These are phyloP conservation scores for Penaeus indicus DNA, from an alignment of 1,140 invertebrate species.

Conservation along the genomic window DNA sequence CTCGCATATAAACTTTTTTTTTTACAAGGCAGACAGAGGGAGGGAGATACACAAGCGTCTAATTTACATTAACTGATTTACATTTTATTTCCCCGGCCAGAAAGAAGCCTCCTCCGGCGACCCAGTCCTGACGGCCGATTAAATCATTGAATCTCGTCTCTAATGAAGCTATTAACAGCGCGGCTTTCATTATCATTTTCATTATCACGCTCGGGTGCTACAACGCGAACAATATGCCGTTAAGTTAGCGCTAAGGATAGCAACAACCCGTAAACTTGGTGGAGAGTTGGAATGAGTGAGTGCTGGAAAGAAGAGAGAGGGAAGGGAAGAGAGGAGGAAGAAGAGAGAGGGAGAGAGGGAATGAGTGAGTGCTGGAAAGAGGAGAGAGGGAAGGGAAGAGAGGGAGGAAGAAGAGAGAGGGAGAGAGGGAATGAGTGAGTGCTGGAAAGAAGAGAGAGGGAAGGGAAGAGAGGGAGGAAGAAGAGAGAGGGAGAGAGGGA, in stretches of 20 bases:
- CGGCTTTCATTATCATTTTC: constrained; percentile 43
- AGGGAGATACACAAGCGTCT: neutral
- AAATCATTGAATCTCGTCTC: constrained; percentile 57
- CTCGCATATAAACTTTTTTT: too few relatives aligned
- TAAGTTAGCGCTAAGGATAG: constrained; percentile 43
- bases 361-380: constrained; percentile 27
- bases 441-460: too few relatives aligned
- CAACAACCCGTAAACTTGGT: neutral
- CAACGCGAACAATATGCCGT: constrained; percentile 42
- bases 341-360: too few relatives aligned
- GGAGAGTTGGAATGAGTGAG: neutral
- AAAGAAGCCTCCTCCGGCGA: neutral
- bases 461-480: too few relatives aligned
- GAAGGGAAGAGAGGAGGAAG: too few relatives aligned
- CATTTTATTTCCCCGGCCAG: neutral
- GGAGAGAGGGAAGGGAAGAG: neutral
- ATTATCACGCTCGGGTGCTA: constrained; percentile 43
- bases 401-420: neutral
- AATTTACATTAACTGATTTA: neutral
- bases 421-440: too few relatives aligned
- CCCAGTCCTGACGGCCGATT: constrained; percentile 32
- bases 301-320: neutral
- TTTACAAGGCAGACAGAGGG: neutral
- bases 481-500: too few relatives aligned
- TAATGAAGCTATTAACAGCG: constrained; percentile 57